Evolutionary conservation across 2,888 invertebrate species (phyloP).

Genomic region (Lottia gigantea): DNA sequence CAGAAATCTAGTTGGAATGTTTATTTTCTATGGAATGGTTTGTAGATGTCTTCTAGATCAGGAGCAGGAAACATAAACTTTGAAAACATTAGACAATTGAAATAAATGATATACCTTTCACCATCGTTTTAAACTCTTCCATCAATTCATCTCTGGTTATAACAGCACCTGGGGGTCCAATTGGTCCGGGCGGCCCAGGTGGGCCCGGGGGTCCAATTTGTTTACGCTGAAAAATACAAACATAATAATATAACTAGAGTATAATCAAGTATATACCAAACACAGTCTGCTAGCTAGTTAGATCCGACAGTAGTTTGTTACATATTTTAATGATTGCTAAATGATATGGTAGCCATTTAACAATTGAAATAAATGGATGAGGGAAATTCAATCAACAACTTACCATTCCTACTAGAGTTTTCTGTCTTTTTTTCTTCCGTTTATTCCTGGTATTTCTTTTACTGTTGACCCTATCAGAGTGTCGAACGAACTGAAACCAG

Average conservation of each 20-base stretch:
- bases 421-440: constrained; percentile 37
- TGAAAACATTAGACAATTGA: too few relatives aligned
- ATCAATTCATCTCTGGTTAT: constrained; percentile 61
- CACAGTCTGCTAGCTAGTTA: too few relatives aligned
- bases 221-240: constrained; percentile 40
- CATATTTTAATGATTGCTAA: not conserved
- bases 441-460: constrained; percentile 36
- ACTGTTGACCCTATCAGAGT: constrained; percentile 41
- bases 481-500: constrained; percentile 52
- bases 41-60: too few relatives aligned
- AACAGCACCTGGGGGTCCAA: constrained; percentile 60
- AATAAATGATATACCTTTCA: constrained; percentile 50
- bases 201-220: constrained; percentile 56
- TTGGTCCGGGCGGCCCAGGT: constrained; percentile 61
- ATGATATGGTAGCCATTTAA: not conserved
- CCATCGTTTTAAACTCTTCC: constrained; percentile 55
- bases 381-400: constrained; percentile 32
- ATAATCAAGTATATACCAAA: too few relatives aligned
- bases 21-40: too few relatives aligned
- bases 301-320: too few relatives aligned
- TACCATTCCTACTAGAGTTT: constrained; percentile 28
- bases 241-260: too few relatives aligned
- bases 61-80: too few relatives aligned
- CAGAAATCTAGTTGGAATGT: too few relatives aligned
- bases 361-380: not conserved